phyloP scores from a whole-genome alignment of 2,888 invertebrate species.

The Morpho helenor region DNA sequence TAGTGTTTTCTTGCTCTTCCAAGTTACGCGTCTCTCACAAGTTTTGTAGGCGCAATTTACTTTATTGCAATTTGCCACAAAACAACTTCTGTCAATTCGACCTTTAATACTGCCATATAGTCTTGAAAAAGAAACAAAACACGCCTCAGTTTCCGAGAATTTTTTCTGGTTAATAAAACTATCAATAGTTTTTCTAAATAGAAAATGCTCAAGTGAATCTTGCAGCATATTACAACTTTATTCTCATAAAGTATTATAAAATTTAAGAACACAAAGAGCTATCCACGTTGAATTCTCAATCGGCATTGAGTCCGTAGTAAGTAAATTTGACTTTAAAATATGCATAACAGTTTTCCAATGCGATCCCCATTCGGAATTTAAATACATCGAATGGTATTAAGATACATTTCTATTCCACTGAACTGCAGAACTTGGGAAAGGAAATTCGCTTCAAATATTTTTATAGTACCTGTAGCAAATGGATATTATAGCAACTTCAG shows the following conservation, averaged over 20 bases:
- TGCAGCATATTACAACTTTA: slow-evolving; percentile 35
- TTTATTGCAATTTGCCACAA: too few relatives aligned
- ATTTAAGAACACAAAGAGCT: slow-evolving; percentile 63
- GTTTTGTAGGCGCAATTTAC: too few relatives aligned
- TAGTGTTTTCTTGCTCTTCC: too few relatives aligned
- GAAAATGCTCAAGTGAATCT: slow-evolving; percentile 1
- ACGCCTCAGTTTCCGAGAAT: too few relatives aligned
- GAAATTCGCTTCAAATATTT: slow-evolving; percentile 40
- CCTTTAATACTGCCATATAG: too few relatives aligned
- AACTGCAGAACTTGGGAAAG: slow-evolving; percentile 53
- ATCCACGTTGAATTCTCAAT: slow-evolving; percentile 60
- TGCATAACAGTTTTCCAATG: slow-evolving; percentile 78
- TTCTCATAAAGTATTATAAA: slow-evolving; percentile 57
- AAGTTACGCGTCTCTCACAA: too few relatives aligned
- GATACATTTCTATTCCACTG: slow-evolving; percentile 74
- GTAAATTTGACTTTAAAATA: slow-evolving; percentile 79
- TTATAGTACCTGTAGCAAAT: neutral
- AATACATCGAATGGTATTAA: slow-evolving; percentile 74
- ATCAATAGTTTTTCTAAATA: neutral
- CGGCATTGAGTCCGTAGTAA: slow-evolving; percentile 52
- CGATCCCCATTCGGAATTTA: slow-evolving; percentile 73
- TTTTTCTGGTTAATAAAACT: too few relatives aligned
- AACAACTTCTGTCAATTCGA: too few relatives aligned
- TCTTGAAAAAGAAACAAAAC: too few relatives aligned
- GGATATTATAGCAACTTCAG: too few relatives aligned